Evolutionary conservation across 1,140 invertebrate species (phyloP), one percentile per base, ranked within the genome.

Genomic region (Cyclargus thomasi): DNA sequence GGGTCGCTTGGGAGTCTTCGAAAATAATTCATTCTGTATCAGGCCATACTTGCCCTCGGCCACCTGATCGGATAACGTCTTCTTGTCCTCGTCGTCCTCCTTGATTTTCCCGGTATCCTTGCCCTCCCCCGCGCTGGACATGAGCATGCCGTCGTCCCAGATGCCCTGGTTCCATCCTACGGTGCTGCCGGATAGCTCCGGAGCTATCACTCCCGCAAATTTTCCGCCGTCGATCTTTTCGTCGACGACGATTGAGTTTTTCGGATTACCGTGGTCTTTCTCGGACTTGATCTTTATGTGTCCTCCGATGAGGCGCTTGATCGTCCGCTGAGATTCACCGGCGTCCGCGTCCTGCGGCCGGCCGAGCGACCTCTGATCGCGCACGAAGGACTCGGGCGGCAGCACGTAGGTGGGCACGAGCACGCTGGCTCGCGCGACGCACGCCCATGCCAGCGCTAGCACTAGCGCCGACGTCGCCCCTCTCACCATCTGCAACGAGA

Each of bases 21-120:
- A 78, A 78, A 96, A 96, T 63, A 97, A 92, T 86, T 97, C 96
- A 79, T 95, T 95, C 76, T 97, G 96, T 70, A 97, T 96, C 0
- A 97, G 88, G 1, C 95, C 96, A 81, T 97, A 97, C 89, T 97
- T 97, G 10, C 96, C 96, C 78, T 97, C 96, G 57, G 95, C 94
- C 63, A 97, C 95, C 88, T 97, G 96, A 83, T 97, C 95, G 0
- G 95, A 93, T 23, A 97, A 88, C 1, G 95, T 96, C 80, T 97
- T 97, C 76, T 94, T 95, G 11, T 94, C 94, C 63, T 96, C 95
- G 64, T 95, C 94, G 20, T 93, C 93, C 67, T 90, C 91, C 65
- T 90, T 87, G 23, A 86, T 81, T 74, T 85, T 90, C 72, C 75
- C 80, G 23, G 82, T 88, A 80, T 91, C 94, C 89, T 79, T 92